Conservation (phyloP, 1,140 invertebrate species). For the Bombus ignitus region DNA sequence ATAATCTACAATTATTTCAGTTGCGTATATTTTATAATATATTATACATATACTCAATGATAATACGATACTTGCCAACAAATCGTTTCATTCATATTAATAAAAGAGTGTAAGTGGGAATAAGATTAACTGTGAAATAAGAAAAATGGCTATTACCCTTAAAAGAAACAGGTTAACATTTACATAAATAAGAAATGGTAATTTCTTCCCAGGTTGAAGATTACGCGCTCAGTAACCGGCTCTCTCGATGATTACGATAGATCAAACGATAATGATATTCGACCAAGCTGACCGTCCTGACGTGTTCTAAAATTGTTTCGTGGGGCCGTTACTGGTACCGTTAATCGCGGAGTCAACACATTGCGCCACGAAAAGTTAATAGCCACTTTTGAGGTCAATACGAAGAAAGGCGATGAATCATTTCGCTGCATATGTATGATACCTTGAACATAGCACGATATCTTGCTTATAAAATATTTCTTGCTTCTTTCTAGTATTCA, state of each 20-base stretch:
- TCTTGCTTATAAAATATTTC: background rate
- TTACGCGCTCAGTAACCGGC: background rate
- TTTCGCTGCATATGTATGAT: background rate
- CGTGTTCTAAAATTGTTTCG: conserved; percentile 60
- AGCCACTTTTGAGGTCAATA: conserved; percentile 26
- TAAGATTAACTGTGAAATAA: too few relatives aligned
- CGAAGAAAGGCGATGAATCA: background rate
- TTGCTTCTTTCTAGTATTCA: background rate
- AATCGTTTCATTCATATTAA: background rate
- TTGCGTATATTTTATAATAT: too few relatives aligned
- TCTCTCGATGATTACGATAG: background rate
- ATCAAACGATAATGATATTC: conserved; percentile 29
- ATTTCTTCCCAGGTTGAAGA: background rate
- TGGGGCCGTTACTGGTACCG: conserved; percentile 70
- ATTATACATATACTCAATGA: too few relatives aligned
- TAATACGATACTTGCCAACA: background rate
- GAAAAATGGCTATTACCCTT: too few relatives aligned
- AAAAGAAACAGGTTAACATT: too few relatives aligned
- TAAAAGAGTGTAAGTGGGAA: background rate
- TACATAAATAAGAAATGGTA: background rate
- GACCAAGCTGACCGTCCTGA: conserved; percentile 36
- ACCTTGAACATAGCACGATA: background rate
- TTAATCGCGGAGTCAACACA: conserved; percentile 59
- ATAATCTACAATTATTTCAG: too few relatives aligned
- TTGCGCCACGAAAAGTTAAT: conserved; percentile 41